Evolutionary conservation across 2,113 vertebrate species (phyloP).

Genomic region (Malurus cyaneus): DNA sequence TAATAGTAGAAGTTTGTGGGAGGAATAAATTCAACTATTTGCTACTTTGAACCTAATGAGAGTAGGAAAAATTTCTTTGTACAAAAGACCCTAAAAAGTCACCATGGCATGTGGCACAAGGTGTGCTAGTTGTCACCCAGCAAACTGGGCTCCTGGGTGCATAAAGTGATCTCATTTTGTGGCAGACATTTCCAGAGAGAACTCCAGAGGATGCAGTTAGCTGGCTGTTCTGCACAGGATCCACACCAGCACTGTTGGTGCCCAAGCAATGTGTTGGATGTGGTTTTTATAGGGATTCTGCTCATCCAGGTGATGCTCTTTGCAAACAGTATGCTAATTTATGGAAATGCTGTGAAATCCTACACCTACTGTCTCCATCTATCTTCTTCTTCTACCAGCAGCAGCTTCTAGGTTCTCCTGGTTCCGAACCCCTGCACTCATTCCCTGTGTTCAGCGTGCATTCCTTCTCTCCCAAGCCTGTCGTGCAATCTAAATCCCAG

Average conservation of each 20-base stretch:
- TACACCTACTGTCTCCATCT: not conserved
- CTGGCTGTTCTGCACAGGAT: not conserved
- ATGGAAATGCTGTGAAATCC: not conserved
- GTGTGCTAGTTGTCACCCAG: not conserved
- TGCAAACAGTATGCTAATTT: not conserved
- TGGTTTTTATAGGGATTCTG: not conserved
- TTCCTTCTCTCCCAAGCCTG: not conserved
- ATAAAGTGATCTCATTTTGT: not conserved
- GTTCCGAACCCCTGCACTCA: not conserved
- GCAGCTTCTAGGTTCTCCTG: not conserved
- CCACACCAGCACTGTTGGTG: not conserved
- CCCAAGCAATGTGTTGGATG: not conserved
- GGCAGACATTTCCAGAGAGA: not conserved
- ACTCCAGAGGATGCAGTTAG: not conserved
- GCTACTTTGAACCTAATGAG: not conserved
- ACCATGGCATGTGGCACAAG: not conserved
- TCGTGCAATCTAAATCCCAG: not conserved
- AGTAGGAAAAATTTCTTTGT: not conserved
- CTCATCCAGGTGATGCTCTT: not conserved
- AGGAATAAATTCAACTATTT: not conserved
- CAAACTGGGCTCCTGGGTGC: not conserved
- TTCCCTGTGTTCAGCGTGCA: not conserved
- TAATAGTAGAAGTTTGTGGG: not conserved
- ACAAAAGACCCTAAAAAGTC: not conserved
- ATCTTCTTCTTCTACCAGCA: not conserved